Evolutionary conservation across 2,113 vertebrate genomes (phyloP), one percentile per base, ranked within the genome.

Genomic region (Hemichromis elongatus): DNA sequence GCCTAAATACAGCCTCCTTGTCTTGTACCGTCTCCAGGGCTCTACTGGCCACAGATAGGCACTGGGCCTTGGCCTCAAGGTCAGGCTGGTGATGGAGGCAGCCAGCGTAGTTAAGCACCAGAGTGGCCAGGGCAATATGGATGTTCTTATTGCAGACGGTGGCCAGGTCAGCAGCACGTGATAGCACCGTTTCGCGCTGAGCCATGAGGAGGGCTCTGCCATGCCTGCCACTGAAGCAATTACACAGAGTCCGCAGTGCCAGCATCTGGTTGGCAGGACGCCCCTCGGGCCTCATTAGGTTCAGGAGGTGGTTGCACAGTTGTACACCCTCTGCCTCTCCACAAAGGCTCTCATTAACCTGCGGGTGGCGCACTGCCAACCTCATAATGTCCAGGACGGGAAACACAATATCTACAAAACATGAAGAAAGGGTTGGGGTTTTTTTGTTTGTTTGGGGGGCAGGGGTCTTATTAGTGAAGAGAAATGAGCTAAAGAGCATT

Each of bases 61-160:
- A 99, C 78, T 99, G 98, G 78, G 98, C 98, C 96, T 99, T 99
- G 79, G 97, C 98, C 94, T 99, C 99, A 70, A 98, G 95, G 82
- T 98, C 97, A 45, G 96, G 94, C 88, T 96, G 96, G 92, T 95
- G 96, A 94, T 97, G 96, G 93, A 99, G 96, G 94, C 96, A 97
- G 83, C 97, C 96, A 18, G 98, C 97, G 81, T 99, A 99, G 95
- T 99, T 98, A 84, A 99, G 94, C 21, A 97, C 96, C 95, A 99
- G 84, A 0, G 99, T 99, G 84, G 98, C 98, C 92, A 99, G 93
- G 2, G 99, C 99, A 84, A 99, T 96, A 89, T 99, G 98, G 95
- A 99, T 96, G 93, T 98, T 99, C 96, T 99, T 99, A 96, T 97
- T 99, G 95, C 91, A 95, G 83, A 97, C 94, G 0, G 93, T 81